Evolutionary conservation across 2,113 vertebrate species (phyloP), one percentile per base, ranked within the genome.

Genomic region (Meriones unguiculatus): DNA sequence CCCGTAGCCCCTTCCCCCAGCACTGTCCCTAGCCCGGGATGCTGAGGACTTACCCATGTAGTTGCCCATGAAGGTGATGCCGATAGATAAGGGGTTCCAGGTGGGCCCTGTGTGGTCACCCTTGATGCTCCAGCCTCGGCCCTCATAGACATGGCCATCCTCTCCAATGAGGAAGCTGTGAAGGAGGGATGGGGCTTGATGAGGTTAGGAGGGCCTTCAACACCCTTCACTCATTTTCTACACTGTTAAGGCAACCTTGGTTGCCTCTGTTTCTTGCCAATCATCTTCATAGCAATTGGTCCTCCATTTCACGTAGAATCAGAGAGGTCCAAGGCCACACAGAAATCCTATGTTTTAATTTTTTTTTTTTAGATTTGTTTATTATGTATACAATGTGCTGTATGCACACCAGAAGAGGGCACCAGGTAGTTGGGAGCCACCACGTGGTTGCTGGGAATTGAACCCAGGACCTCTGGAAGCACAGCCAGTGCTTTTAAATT

Each of bases 101-200:
- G 0, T 6, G 28, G 1, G 0, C 3, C 70, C 93, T 2, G 96
- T 2, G 92, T 96, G 96, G 54, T 38, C 95, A 0, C 97, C 97
- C 38, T 38, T 30, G 82, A 1, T 57, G 38, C 80, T 32, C 97
- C 97, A 95, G 81, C 97, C 97, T 1, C 97, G 87, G 64, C 97
- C 98, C 50, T 98, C 97, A 1, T 97, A 98, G 64, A 98, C 91
- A 0, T 81, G 96, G 54, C 98, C 96, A 0, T 98, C 98, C 89
- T 98, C 98, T 89, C 97, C 97, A 2, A 98, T 97, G 89, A 98
- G 89, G 87, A 97, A 98, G 96, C 98, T 98, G 92, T 0, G 1
- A 1, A 46, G 38, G 15, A 4, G 32, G 65, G 20, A 4, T 2
- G 1, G 82, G 14, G 59, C 32, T 82, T 73, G 12, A 10, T 32